Evolutionary conservation across 1,140 invertebrate species (phyloP), one percentile per base, ranked within the genome.

Genomic region (Calliphora vicina): DNA sequence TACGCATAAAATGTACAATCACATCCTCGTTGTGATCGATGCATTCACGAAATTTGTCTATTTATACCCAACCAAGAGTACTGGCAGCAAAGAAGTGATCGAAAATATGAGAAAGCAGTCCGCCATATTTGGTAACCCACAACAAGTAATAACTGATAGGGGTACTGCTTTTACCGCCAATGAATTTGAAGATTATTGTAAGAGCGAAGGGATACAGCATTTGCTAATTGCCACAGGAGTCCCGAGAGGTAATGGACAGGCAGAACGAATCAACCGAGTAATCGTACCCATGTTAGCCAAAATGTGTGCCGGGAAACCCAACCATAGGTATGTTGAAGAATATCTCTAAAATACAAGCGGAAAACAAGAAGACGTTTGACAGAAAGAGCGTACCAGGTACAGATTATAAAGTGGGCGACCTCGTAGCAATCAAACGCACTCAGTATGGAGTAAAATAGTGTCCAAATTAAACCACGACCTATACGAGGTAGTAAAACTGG

Each of bases 21-120:
- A 91, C 84, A 86, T 91, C 8, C 86, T 91, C 0, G 88, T 85
- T 0, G 82, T 91, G 0, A 83, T 91, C 4, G 91, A 91, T 84
- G 88, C 26, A 1, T 82, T 71, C 12, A 61, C 57, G 1, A 81
- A 81, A 35, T 91, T 91, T 85, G 83, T 86, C 0, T 91, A 87
- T 86, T 20, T n/a, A n/a, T n/a, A n/a, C n/a, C n/a, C n/a, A n/a
- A n/a, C n/a, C n/a, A n/a, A n/a, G n/a, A n/a, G n/a, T 92, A 57
- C 91, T 88, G 82, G 85, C 90, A 12, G 81, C 80, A 10, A 84
- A 84, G 45, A 50, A 50, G 23, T 35, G 29, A 8, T 35, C 8
- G 29, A 35, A 8, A 35, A 35, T 12, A 76, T 57, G 26, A 45
- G 29, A 29, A 27, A 43, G 35, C 80, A 82, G 67, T 35, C 43